Evolutionary conservation across 2,888 invertebrate genomes (phyloP), one percentile per base, ranked within the genome.

Genomic region (Exocentrus adspersus): DNA sequence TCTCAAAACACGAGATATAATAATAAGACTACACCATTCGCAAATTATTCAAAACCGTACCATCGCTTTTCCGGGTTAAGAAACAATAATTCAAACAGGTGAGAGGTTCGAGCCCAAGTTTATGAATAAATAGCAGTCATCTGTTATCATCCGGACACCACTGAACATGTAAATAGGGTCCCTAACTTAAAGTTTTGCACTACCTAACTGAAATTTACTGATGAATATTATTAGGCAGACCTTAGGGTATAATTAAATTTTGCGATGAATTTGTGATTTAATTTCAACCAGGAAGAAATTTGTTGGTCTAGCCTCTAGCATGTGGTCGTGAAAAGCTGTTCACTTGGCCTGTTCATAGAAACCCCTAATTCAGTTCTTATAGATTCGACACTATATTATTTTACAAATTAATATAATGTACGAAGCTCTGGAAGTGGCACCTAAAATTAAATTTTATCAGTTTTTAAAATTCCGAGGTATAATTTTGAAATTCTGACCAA

Each of bases 1-100:
- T 16, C 28, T 28, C 19, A 56, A 46, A 58, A 57, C 56, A 58
- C 41, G 16, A 48, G 48, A 32, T 41, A 48, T 48, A 37, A 46
- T 45, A 48, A 48, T 48, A 30, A 46, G 4, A 17, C 9, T 48
- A 48, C 24, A 48, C 24, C 28, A 28, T 10, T 30, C 21, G n/a
- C 17, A 2, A 2, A 48, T 48, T 48, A 24, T 46, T 46, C 14
- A 46, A 24, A 21, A 24, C 14, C 46, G 7, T 20, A 46, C 6
- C 2, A 2, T n/a, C 6, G 2, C 10, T n/a, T 24, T 7, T 46
- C 3, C 2, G 37, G 12, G 37, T 1, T 37, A 37, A 37, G 37
- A 37, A 37, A 37, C n/a, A 9, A 2, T n/a, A 37, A 37, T 37
- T 37, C n/a, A 37, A 3, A 4, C 37, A 37, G 37, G 37, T 37